These are phyloP conservation scores for Drosophila nr. perissopoda DNA, from an alignment of 2,888 invertebrate genomes.

Conservation along the genomic window DNA sequence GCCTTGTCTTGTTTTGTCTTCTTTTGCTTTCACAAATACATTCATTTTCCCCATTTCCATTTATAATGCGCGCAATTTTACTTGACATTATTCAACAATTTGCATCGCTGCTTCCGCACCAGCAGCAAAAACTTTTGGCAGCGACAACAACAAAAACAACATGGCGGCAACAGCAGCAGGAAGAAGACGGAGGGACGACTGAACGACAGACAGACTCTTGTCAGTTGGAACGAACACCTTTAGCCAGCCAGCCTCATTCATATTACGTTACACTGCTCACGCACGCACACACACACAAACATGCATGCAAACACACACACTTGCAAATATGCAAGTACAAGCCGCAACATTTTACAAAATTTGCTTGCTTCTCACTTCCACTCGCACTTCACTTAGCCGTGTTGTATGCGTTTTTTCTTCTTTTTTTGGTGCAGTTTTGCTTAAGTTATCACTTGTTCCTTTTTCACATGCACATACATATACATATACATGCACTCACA, in stretches of 20 bases:
- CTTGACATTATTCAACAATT: slow-evolving; percentile 76
- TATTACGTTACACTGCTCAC: slow-evolving; percentile 40
- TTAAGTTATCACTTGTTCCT: slow-evolving; percentile 71
- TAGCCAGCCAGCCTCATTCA: slow-evolving; percentile 55
- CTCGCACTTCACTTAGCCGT: slow-evolving; percentile 16
- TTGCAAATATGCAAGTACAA: slow-evolving; percentile 29
- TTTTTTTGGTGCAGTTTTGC: slow-evolving; percentile 45
- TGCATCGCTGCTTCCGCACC: slow-evolving; percentile 69
- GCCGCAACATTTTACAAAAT: slow-evolving; percentile 60
- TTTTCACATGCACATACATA: slow-evolving; percentile 33
- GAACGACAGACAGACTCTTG: slow-evolving; percentile 33
- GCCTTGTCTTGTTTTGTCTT: slow-evolving; percentile 1
- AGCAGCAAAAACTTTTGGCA: slow-evolving; percentile 61
- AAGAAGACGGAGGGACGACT: slow-evolving; percentile 14
- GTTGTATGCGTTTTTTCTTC: slow-evolving; percentile 8
- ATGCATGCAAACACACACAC: neutral
- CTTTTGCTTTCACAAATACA: slow-evolving; percentile 39
- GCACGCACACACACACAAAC: slow-evolving; percentile 12
- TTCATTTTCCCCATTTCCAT: slow-evolving; percentile 44
- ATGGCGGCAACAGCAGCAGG: slow-evolving; percentile 22
- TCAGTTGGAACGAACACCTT: slow-evolving; percentile 57
- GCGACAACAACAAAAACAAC: slow-evolving; percentile 26
- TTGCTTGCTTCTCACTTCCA: slow-evolving; percentile 64
- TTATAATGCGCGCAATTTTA: slow-evolving; percentile 66
- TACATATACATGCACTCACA: slow-evolving; percentile 9